Evolutionary conservation across 2,888 invertebrate genomes (phyloP).

Genomic region (Caenorhabditis imperialis): DNA sequence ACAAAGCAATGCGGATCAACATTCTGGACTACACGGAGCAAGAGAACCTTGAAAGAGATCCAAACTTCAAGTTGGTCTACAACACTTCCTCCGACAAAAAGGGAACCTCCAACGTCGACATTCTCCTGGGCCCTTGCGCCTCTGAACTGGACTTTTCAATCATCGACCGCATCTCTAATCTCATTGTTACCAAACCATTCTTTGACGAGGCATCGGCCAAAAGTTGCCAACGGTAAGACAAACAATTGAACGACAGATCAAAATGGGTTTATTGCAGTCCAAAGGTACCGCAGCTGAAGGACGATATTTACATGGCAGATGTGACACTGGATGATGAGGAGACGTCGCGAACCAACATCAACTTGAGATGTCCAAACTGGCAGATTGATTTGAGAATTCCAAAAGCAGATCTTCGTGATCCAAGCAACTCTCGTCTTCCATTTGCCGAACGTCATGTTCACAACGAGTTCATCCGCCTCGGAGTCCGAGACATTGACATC

Average conservation of each 20-base stretch:
- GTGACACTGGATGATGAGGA: conserved; percentile 8
- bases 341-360: conserved; percentile 12
- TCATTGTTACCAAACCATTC: conserved; percentile 58
- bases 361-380: conserved; percentile 51
- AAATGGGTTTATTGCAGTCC: conserved; percentile 16
- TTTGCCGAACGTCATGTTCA: conserved; percentile 66
- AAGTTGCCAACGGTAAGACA: conserved; percentile 1
- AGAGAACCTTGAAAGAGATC: conserved; percentile 54
- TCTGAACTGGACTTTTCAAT: conserved; percentile 73
- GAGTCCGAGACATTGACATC: conserved; percentile 59
- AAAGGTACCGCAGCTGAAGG: conserved; percentile 42
- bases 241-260: background rate
- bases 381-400: conserved; percentile 62
- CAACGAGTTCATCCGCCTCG: conserved; percentile 65
- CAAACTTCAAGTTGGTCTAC: conserved; percentile 51
- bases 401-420: conserved; percentile 66
- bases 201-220: conserved; percentile 44
- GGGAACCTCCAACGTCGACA: conserved; percentile 24
- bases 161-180: conserved; percentile 65
- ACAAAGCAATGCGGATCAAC: conserved; percentile 16
- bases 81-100: conserved; percentile 33
- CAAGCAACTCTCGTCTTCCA: conserved; percentile 49
- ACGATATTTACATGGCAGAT: conserved; percentile 36
- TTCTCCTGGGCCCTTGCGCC: conserved; percentile 58
- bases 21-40: conserved; percentile 53